Evolutionary conservation across 1,140 invertebrate species (phyloP).

Genomic region (Hetaerina americana): DNA sequence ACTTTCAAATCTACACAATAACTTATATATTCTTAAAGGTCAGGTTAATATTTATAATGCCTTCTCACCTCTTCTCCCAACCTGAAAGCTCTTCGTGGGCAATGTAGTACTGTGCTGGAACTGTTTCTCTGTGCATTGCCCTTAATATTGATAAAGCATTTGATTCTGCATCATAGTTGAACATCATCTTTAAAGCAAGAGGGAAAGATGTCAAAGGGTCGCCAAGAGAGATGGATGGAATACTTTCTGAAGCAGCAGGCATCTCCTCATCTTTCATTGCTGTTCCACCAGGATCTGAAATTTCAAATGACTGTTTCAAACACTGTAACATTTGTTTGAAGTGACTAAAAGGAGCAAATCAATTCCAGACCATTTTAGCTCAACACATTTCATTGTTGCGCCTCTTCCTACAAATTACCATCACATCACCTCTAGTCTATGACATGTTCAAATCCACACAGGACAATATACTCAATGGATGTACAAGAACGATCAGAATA

Average conservation of each 20-base stretch:
- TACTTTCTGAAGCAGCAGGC: background rate
- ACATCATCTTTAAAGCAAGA: conserved; percentile 82
- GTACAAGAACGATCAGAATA: too few species aligned
- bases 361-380: too few species aligned
- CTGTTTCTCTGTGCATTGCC: conserved; percentile 67
- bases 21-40: background rate
- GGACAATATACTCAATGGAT: too few species aligned
- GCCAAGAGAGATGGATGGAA: background rate
- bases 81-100: conserved; percentile 36
- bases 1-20: background rate
- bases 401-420: too few species aligned
- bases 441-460: too few species aligned
- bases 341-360: too few species aligned
- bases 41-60: background rate
- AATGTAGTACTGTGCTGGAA: conserved; percentile 47
- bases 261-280: too few species aligned
- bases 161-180: conserved; percentile 78
- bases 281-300: background rate
- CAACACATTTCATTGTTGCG: too few species aligned
- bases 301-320: too few species aligned
- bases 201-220: conserved; percentile 33
- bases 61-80: conserved; percentile 38
- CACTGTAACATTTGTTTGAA: too few species aligned
- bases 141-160: conserved; percentile 61
- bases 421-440: too few species aligned